Evolutionary conservation across 2,113 vertebrate genomes (phyloP).

Genomic region (Callionymus lyra): DNA sequence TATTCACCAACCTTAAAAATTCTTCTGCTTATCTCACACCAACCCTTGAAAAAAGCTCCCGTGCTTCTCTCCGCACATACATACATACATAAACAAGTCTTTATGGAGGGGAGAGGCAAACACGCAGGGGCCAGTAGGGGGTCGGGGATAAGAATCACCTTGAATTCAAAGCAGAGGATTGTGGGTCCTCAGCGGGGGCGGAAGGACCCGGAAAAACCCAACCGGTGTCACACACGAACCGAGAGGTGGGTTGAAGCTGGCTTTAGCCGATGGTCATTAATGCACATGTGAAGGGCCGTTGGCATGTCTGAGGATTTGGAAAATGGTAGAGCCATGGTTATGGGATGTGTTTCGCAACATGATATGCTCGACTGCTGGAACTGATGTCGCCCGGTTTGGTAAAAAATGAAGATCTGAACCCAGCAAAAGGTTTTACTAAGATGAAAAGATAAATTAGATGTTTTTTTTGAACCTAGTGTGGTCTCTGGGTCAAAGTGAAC

Average conservation of each 20-base stretch:
- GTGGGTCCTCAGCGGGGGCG: constrained; percentile 41
- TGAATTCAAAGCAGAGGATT: constrained; percentile 75
- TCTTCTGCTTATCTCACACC: constrained; percentile 70
- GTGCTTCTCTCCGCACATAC: constrained; percentile 66
- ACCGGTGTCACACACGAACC: constrained; percentile 32
- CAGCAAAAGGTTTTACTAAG: no score
- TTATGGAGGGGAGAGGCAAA: constrained; percentile 67
- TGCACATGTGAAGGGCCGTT: constrained; percentile 18
- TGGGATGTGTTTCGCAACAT: constrained; percentile 21
- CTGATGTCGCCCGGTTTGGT: not conserved
- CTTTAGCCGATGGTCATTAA: constrained; percentile 22
- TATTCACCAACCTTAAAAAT: constrained; percentile 70
- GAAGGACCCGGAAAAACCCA: constrained; percentile 40
- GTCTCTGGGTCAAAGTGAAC: no score
- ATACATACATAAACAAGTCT: constrained; percentile 74
- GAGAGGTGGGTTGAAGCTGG: constrained; percentile 28
- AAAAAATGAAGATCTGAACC: no score
- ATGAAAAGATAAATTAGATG: no score
- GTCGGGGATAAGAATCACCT: constrained; percentile 70
- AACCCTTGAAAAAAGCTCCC: constrained; percentile 61
- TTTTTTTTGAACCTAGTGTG: no score
- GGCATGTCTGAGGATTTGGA: constrained; percentile 33
- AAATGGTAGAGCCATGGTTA: constrained; percentile 13
- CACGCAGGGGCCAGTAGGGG: constrained; percentile 45
- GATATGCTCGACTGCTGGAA: constrained; percentile 33